These are phyloP conservation scores for Schlechtendalia chinensis DNA, from an alignment of 1,140 invertebrate genomes.

Conservation along the genomic window DNA sequence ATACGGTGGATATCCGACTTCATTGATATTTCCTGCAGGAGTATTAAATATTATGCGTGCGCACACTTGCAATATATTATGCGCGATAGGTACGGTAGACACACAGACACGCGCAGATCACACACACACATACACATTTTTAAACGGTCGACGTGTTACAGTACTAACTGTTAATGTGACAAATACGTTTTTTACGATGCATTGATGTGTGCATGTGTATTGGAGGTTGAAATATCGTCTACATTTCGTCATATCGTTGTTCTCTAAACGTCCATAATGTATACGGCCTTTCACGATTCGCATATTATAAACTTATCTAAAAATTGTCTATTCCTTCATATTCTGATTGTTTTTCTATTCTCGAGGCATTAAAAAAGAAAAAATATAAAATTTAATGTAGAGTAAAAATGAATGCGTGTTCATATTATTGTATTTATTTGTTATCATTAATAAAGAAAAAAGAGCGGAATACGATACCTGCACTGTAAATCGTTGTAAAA, in stretches of 20 bases:
- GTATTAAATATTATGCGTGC: slow-evolving; percentile 16
- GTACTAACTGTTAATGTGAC: slow-evolving; percentile 21
- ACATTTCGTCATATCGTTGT: not conserved
- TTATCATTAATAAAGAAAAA: no score
- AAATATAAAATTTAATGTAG: not conserved
- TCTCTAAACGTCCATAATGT: slow-evolving; percentile 26
- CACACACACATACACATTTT: not conserved
- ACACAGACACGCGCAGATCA: not conserved
- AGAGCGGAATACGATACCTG: not conserved
- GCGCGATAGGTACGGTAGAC: not conserved
- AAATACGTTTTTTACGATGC: slow-evolving; percentile 15
- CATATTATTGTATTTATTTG: no score
- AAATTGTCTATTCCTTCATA: not conserved
- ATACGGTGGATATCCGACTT: slow-evolving; percentile 46
- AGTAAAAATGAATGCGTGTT: no score
- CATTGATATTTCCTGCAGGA: not conserved
- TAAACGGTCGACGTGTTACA: slow-evolving; percentile 17
- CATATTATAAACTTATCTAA: not conserved
- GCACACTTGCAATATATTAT: slow-evolving; percentile 19
- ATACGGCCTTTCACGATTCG: not conserved
- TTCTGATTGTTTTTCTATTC: not conserved
- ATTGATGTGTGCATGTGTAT: not conserved
- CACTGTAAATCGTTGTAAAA: not conserved
- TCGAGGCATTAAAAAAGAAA: not conserved
- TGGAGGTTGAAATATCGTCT: not conserved